A percentile compares a stretch with the other conserved stretches of the same genome.
These are phyloP conservation scores for Marmota flaviventris DNA, from an alignment of 2,113 vertebrate genomes.

Conservation along the genomic window DNA sequence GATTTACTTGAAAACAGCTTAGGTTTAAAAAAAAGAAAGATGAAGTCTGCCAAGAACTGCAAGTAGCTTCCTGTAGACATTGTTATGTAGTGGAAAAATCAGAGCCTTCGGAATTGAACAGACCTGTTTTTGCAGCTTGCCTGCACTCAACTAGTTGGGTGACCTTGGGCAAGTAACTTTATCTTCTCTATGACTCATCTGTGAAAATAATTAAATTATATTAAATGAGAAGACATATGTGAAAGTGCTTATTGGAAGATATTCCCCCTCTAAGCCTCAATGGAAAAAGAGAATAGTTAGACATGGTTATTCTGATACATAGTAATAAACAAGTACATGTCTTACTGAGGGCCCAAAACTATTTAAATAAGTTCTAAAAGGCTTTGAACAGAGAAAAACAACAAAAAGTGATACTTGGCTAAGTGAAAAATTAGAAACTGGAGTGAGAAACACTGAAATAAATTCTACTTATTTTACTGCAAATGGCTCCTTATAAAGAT, in stretches of 20 bases:
- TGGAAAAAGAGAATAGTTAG: slow-evolving; percentile 48
- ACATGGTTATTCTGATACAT: slow-evolving; percentile 16
- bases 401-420: background rate
- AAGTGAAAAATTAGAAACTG: slow-evolving; percentile 52
- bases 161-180: slow-evolving; percentile 79
- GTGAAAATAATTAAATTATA: slow-evolving; percentile 74
- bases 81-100: slow-evolving; percentile 65
- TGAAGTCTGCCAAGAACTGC: slow-evolving; percentile 67
- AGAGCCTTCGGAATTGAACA: slow-evolving; percentile 26
- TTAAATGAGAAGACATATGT: slow-evolving; percentile 72
- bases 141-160: slow-evolving; percentile 66
- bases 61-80: slow-evolving; percentile 73
- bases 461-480: slow-evolving; percentile 46
- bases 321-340: slow-evolving; percentile 39
- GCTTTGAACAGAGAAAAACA: background rate
- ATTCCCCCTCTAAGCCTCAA: background rate
- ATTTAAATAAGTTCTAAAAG: slow-evolving; percentile 44
- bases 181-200: slow-evolving; percentile 74
- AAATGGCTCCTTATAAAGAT: background rate
- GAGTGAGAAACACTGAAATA: slow-evolving; percentile 9
- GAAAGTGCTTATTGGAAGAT: slow-evolving; percentile 49
- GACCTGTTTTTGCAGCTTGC: slow-evolving; percentile 66
- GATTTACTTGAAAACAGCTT: slow-evolving; percentile 75
- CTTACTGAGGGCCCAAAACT: background rate
- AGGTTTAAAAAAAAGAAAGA: slow-evolving; percentile 11